phyloP scores from a whole-genome alignment of 2,113 vertebrate species.

The Mormyrus iriodes region DNA sequence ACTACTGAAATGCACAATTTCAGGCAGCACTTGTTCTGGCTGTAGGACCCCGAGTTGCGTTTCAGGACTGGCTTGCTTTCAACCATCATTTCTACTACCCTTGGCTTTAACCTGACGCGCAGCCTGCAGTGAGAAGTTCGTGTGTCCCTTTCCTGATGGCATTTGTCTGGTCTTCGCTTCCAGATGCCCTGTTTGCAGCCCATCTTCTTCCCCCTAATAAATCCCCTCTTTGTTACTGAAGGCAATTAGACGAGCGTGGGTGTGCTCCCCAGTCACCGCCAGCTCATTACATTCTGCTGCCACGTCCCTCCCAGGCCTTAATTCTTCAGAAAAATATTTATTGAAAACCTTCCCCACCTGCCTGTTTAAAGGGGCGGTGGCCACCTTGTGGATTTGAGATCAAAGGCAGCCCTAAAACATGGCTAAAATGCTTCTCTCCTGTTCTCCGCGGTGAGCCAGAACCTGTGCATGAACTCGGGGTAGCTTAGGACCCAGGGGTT shows the following conservation, averaged over 20 bases:
- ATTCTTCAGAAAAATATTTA: constrained; percentile 56
- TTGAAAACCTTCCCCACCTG: constrained; percentile 35
- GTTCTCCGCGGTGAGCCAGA: not conserved
- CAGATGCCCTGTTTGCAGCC: constrained; percentile 38
- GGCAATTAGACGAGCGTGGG: constrained; percentile 48
- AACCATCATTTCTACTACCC: not conserved
- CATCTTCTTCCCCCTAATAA: constrained; percentile 48
- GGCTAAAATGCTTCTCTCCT: not conserved
- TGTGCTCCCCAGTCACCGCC: constrained; percentile 48
- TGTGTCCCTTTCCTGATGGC: not conserved
- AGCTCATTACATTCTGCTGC: constrained; percentile 60
- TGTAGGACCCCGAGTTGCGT: not conserved
- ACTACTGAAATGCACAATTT: not conserved
- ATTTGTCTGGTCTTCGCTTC: not conserved
- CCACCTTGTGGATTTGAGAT: constrained; percentile 42
- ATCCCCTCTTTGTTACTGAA: constrained; percentile 52
- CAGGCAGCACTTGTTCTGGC: not conserved
- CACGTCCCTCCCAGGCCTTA: constrained; percentile 47
- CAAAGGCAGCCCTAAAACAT: constrained; percentile 11
- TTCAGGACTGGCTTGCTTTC: not conserved
- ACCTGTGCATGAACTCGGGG: constrained; percentile 36
- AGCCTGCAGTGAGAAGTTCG: not conserved
- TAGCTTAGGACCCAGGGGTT: not conserved
- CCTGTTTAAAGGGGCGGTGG: not conserved
- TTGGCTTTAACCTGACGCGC: not conserved